Conservation (phyloP, 1,140 invertebrate species). For the Ceratina calcarata region DNA sequence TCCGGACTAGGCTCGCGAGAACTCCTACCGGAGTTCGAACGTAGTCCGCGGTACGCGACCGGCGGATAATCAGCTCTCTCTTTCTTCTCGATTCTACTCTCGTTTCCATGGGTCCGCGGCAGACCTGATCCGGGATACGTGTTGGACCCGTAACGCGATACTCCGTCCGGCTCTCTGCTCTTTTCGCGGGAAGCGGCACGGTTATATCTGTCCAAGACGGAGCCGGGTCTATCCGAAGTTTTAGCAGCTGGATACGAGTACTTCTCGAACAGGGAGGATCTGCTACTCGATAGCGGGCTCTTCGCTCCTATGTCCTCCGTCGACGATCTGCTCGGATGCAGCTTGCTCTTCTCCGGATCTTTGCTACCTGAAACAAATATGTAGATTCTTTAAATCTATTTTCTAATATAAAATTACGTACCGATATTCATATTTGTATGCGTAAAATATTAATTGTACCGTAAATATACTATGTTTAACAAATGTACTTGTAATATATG, state of each 20-base stretch:
- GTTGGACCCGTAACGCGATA: conserved; percentile 69
- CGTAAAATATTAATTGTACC: too few relatives aligned
- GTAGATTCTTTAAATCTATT: too few relatives aligned
- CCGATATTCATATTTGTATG: too few relatives aligned
- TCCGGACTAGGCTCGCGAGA: conserved; percentile 76
- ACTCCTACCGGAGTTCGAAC: conserved; percentile 64
- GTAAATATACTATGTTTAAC: too few relatives aligned
- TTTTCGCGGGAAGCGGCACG: conserved; percentile 70
- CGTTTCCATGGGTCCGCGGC: conserved; percentile 66
- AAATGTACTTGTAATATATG: too few relatives aligned
- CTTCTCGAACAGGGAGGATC: conserved; percentile 73
- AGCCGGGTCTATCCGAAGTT: conserved; percentile 70
- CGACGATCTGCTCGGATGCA: conserved; percentile 66
- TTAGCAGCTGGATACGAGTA: conserved; percentile 70
- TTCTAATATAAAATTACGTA: too few relatives aligned
- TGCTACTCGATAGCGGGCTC: conserved; percentile 69
- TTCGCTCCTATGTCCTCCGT: conserved; percentile 70
- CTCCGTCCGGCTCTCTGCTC: conserved; percentile 71
- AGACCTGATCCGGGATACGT: conserved; percentile 70
- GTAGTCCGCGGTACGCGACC: conserved; percentile 66
- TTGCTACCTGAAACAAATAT: conserved; percentile 64
- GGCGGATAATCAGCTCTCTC: conserved; percentile 67
- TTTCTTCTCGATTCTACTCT: conserved; percentile 70
- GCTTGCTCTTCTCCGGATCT: conserved; percentile 71
- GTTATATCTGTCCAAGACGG: conserved; percentile 75